phyloP scores from a whole-genome alignment of 1,140 invertebrate genomes.

The Hycleus cichorii region DNA sequence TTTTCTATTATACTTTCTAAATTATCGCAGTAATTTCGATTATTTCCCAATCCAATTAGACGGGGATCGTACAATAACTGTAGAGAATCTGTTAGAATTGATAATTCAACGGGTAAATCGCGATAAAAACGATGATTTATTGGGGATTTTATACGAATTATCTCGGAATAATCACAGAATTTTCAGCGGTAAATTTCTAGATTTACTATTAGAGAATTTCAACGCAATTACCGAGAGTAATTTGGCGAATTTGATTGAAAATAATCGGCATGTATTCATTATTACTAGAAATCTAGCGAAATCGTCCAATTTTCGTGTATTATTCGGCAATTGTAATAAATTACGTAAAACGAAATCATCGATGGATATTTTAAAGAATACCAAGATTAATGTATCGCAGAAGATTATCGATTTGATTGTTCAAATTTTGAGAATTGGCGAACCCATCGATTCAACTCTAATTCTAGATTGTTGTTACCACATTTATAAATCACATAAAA shows the following conservation, averaged over 20 bases:
- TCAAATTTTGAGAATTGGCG: not conserved
- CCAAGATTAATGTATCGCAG: conserved; percentile 3
- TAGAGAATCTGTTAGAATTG: not conserved
- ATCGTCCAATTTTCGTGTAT: conserved; percentile 3
- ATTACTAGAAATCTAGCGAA: conserved; percentile 11
- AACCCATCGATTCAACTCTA: conserved; percentile 3
- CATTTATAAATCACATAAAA: not conserved
- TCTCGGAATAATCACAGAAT: conserved; percentile 3
- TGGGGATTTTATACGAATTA: not conserved
- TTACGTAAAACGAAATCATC: not conserved
- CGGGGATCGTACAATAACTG: not conserved
- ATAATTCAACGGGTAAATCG: conserved; percentile 3
- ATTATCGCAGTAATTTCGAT: not conserved
- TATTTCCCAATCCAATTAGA: not conserved
- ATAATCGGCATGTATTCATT: conserved; percentile 9
- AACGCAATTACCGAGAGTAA: not conserved
- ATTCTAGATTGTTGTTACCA: conserved; percentile 10
- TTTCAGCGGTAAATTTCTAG: conserved; percentile 6
- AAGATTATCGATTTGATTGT: conserved; percentile 9
- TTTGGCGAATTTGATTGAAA: not conserved
- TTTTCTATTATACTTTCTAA: conserved; percentile 14
- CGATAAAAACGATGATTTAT: conserved; percentile 1
- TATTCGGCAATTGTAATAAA: conserved; percentile 6
- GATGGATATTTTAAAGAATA: not conserved
- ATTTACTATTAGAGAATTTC: conserved; percentile 5